phyloP scores from a whole-genome alignment of 2,797 vertebrate genomes.

The Euthynnus affinis region DNA sequence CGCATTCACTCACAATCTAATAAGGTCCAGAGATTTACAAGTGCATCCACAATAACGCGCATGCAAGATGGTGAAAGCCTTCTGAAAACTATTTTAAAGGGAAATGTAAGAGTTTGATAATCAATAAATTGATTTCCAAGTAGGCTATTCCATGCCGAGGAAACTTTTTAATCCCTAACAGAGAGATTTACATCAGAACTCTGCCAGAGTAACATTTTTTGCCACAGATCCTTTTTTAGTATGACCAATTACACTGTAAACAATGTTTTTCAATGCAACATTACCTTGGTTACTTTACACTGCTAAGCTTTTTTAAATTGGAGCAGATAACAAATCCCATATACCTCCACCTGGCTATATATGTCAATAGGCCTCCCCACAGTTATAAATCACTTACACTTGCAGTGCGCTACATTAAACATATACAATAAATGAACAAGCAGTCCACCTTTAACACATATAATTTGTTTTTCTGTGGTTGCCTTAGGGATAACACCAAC shows the following conservation, averaged over 20 bases:
- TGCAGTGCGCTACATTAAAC: conserved; percentile 47
- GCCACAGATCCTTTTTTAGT: conserved; percentile 17
- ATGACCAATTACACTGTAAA: conserved; percentile 25
- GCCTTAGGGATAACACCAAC: conserved; percentile 81
- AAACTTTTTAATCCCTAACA: conserved; percentile 23
- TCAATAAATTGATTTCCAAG: conserved; percentile 42
- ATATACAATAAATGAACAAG: conserved; percentile 66
- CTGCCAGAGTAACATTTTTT: conserved; percentile 4
- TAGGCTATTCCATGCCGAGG: neutral
- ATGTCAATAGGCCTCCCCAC: conserved; percentile 34
- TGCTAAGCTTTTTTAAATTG: conserved; percentile 27
- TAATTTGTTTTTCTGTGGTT: conserved; percentile 83
- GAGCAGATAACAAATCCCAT: conserved; percentile 27
- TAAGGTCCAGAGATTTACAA: conserved; percentile 70
- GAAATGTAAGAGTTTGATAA: conserved; percentile 24
- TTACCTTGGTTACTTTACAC: conserved; percentile 19
- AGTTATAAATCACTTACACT: conserved; percentile 49
- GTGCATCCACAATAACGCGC: conserved; percentile 42
- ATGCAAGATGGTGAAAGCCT: conserved; percentile 16
- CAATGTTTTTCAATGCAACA: neutral
- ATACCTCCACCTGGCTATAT: conserved; percentile 14
- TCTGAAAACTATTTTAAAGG: conserved; percentile 31
- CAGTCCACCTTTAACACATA: conserved; percentile 73
- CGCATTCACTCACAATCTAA: conserved; percentile 69
- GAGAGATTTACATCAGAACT: conserved; percentile 12